Conservation (phyloP, 2,888 invertebrate species). For the Cantharis nigra region DNA sequence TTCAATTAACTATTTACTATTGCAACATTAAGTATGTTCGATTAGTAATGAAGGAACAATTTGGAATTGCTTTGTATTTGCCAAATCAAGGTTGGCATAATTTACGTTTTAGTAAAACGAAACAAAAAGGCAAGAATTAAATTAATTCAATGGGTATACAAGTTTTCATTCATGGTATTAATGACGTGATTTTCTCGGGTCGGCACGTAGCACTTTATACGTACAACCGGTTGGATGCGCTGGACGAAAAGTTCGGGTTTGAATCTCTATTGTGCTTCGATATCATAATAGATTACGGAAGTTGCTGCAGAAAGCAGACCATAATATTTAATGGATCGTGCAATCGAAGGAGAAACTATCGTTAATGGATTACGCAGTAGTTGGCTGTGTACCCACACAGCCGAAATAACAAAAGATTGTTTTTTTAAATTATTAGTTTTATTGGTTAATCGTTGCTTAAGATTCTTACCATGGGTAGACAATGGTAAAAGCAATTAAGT, state of each 20-base stretch:
- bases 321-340: neutral
- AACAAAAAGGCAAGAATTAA: neutral
- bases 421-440: neutral
- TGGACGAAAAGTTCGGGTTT: neutral
- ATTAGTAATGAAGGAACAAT: neutral
- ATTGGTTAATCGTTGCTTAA: neutral
- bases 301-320: neutral
- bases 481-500: neutral
- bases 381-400: too few relatives aligned
- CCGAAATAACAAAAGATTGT: too few relatives aligned
- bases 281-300: neutral
- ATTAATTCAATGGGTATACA: neutral
- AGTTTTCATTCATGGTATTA: neutral
- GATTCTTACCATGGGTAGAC: neutral
- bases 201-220: neutral
- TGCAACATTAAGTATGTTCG: neutral
- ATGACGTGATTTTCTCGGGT: neutral
- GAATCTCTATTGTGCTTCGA: neutral
- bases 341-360: neutral
- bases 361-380: too few relatives aligned
- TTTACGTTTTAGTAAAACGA: neutral
- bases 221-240: neutral
- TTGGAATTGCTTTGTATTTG: neutral
- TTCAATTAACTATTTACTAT: neutral
- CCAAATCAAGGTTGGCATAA: neutral